Evolutionary conservation across 2,797 vertebrate species (phyloP), one percentile per base, ranked within the genome.

Genomic region (Phataginus tricuspis): DNA sequence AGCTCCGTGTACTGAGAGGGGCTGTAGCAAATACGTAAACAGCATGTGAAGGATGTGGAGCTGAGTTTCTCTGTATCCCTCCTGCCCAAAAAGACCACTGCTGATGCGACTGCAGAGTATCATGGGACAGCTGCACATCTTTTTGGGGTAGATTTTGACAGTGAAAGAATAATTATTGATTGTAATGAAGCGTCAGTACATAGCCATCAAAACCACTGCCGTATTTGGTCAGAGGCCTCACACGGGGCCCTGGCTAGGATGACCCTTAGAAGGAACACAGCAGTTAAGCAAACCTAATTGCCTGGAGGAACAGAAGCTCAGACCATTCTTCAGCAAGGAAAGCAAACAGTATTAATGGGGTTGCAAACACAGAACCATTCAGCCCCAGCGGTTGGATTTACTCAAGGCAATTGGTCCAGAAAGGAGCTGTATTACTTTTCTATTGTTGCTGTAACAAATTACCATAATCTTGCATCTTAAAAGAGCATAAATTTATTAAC

Each of bases 151-250:
- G 29, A 49, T 57, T 84, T 92, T 64, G 92, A 57, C 77, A 45
- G 66, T 75, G 14, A 80, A 75, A 45, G 61, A 39, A 4, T 7
- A 51, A 23, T 34, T 85, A 53, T 12, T 66, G 37, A 13, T 69
- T 29, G 53, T 77, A 51, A 57, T 18, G 29, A 89, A 3, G 63
- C 34, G 64, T 89, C 68, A n/a, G 16, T n/a, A 39, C 39, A 61
- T 25, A 45, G 77, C n/a, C 79, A 39, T 82, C 72, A 82, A 42
- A 71, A 7, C 34, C 86, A 69, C 94, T 96, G 97, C 97, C 97
- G 84, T 86, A 51, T 55, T 96, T 80, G 49, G 13, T 82, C 87
- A 95, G 82, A 66, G 95, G 85, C 59, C 94, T 89, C 83, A 93
- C 95, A 77, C 0, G n/a, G 64, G 12, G 83, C 13, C 2, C 0